These are phyloP conservation scores for Automeris io DNA, from an alignment of 2,888 invertebrate species.

Conservation along the genomic window DNA sequence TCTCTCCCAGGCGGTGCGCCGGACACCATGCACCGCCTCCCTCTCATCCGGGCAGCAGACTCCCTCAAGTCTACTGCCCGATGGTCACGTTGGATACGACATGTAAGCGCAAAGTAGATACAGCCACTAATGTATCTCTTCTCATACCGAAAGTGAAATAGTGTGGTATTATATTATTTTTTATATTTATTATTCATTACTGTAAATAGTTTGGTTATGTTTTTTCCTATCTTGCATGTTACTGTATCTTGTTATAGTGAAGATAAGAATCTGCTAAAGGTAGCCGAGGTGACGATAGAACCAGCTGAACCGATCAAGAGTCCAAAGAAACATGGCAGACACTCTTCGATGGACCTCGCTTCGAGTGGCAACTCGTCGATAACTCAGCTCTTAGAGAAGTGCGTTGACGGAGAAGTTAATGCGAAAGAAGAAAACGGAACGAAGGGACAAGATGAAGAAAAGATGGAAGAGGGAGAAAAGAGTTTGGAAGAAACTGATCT, in stretches of 20 bases:
- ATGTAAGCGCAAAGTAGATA: too few relatives aligned
- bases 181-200: too few relatives aligned
- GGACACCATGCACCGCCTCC: too few relatives aligned
- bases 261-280: slow-evolving; percentile 62
- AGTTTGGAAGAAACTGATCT: neutral
- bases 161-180: neutral
- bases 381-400: slow-evolving; percentile 65
- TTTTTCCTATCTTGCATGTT: too few relatives aligned
- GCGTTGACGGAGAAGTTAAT: slow-evolving; percentile 40
- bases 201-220: slow-evolving; percentile 1
- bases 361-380: slow-evolving; percentile 56
- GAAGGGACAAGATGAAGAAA: slow-evolving; percentile 16
- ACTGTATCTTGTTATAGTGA: slow-evolving; percentile 30
- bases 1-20: too few relatives aligned
- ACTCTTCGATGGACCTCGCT: slow-evolving; percentile 71
- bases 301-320: slow-evolving; percentile 45
- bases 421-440: slow-evolving; percentile 19
- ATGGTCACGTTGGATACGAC: too few relatives aligned
- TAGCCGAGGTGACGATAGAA: slow-evolving; percentile 66
- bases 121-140: too few relatives aligned
- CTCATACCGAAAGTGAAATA: too few relatives aligned
- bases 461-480: slow-evolving; percentile 16
- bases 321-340: slow-evolving; percentile 61
- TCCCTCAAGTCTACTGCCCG: too few relatives aligned
- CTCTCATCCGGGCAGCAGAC: too few relatives aligned